A percentile compares a stretch with the other conserved stretches of the same genome.
Evolutionary conservation across 2,797 vertebrate species (phyloP).

Genomic region (Gymnothorax reevesii): DNA sequence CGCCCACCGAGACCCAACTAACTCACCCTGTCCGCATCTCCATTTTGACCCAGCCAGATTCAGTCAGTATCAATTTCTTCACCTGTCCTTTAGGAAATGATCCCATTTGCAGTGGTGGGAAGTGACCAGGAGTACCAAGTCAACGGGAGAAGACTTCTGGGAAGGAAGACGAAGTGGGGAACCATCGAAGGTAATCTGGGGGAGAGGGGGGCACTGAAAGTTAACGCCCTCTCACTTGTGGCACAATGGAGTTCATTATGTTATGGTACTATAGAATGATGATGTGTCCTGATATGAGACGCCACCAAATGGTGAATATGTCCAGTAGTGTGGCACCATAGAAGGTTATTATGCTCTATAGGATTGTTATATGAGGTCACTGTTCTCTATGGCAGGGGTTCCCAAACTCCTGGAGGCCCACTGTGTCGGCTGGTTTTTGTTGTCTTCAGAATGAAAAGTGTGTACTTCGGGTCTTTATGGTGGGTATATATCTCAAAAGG

Average conservation of each 20-base stretch:
- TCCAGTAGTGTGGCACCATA: background rate
- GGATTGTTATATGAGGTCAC: background rate
- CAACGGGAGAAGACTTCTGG: constrained; percentile 83
- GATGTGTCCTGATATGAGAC: background rate
- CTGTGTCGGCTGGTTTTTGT: no score
- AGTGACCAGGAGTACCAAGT: constrained; percentile 88
- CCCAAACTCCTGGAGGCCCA: no score
- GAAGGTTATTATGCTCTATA: background rate
- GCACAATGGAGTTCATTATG: background rate
- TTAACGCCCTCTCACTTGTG: no score
- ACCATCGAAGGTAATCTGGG: constrained; percentile 81
- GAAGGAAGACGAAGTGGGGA: constrained; percentile 88
- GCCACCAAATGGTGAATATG: background rate
- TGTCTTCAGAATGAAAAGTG: no score
- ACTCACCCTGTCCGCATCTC: background rate
- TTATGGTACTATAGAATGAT: background rate
- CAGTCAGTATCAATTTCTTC: no score
- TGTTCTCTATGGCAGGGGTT: background rate
- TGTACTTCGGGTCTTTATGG: no score
- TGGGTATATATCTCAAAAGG: no score
- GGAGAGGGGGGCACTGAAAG: background rate
- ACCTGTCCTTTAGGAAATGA: constrained; percentile 77
- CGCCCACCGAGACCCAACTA: background rate
- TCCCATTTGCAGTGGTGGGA: constrained; percentile 86
- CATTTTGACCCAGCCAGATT: background rate